Evolutionary conservation across 2,888 invertebrate species (phyloP), one percentile per base, ranked within the genome.

Genomic region (Eumerus sabulonum): DNA sequence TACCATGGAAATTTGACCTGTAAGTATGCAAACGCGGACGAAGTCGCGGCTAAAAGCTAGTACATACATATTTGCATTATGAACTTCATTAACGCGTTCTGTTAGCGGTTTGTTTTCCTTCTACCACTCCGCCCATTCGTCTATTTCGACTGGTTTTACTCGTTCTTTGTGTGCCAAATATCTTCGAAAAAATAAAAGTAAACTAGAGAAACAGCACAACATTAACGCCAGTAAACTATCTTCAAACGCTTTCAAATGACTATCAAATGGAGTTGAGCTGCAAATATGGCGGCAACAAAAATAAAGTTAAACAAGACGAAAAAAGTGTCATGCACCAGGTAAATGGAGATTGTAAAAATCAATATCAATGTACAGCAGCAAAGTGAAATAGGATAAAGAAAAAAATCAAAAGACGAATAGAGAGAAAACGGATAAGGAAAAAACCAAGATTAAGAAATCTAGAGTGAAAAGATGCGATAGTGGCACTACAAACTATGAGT

Each of bases 401-500:
- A 70, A 27, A 64, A 63, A 64, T 36, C 27, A 62, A 57, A 50
- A 40, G 1, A n/a, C 17, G 13, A 47, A 54, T n/a, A 67, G 50
- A 13, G 48, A 4, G 50, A 45, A 51, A 27, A 42, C 14, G 45
- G 1, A 18, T 57, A 42, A 60, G 16, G 27, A 66, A 40, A 66
- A 56, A 56, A 54, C 62, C 66, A 48, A 72, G 53, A 77, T 77
- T 62, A 62, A 76, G 66, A 72, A 77, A 77, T 77, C 53, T 53
- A 19, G 63, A 68, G 77, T 72, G 67, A 77, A 63, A 77, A 66
- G 50, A 66, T 76, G 66, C 72, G 66, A 77, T 63, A 67, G 62
- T 14, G 42, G 45, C 57, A 45, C 54, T 18, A 63, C 27, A 27
- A 27, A 27, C 27, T 27, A 27, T 27, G 7, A 27, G 27, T 63